phyloP scores from a whole-genome alignment of 1,140 invertebrate species.

The Aricia agestis region DNA sequence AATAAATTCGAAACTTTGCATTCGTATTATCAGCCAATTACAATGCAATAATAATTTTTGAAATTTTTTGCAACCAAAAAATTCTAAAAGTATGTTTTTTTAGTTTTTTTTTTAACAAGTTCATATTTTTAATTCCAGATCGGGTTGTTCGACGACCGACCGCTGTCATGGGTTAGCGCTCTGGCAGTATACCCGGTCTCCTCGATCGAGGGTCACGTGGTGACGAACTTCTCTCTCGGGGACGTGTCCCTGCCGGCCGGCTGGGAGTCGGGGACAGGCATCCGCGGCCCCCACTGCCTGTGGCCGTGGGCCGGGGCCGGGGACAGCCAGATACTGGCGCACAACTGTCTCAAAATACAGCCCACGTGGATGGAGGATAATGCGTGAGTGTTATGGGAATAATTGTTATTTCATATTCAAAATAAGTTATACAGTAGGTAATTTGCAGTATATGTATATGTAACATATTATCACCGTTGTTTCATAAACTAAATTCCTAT shows the following conservation, averaged over 20 bases:
- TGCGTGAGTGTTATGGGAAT: constrained; percentile 50
- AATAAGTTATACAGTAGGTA: no score
- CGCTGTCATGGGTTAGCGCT: constrained; percentile 47
- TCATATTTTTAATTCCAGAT: constrained; percentile 43
- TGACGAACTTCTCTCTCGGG: constrained; percentile 54
- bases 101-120: not conserved
- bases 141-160: constrained; percentile 53
- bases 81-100: no score
- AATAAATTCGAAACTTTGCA: no score
- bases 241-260: constrained; percentile 45
- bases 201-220: constrained; percentile 39
- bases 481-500: no score
- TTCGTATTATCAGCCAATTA: no score
- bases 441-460: no score
- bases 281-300: constrained; percentile 54
- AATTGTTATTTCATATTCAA: no score
- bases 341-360: constrained; percentile 66
- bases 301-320: constrained; percentile 65
- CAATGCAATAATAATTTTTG: no score
- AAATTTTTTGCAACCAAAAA: no score
- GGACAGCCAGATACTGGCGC: constrained; percentile 42
- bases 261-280: constrained; percentile 49
- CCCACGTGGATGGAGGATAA: constrained; percentile 70
- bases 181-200: constrained; percentile 38
- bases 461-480: no score